phyloP scores from a whole-genome alignment of 2,113 vertebrate genomes.

The Caretta caretta region DNA sequence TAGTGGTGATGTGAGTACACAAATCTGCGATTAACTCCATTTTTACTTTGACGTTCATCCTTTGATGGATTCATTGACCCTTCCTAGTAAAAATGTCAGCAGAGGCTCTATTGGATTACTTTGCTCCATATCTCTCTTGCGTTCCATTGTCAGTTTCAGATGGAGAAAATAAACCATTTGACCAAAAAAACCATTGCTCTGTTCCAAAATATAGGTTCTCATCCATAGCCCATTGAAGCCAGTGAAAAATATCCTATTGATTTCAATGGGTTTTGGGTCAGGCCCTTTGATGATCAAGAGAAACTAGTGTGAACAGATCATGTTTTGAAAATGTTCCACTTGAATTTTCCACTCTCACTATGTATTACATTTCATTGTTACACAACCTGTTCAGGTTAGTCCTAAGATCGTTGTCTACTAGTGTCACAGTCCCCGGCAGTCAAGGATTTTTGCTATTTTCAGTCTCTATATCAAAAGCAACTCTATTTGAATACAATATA shows the following conservation, averaged over 20 bases:
- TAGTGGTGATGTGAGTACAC: constrained; percentile 30
- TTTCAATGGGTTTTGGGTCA: background rate
- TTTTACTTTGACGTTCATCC: constrained; percentile 7
- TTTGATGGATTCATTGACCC: background rate
- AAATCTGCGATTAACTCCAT: constrained; percentile 34
- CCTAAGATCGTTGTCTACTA: background rate
- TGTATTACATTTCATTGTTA: background rate
- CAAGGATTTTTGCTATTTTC: background rate
- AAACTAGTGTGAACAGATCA: background rate
- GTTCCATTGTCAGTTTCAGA: background rate
- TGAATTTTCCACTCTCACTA: background rate
- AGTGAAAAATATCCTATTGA: background rate
- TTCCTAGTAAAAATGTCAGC: constrained; percentile 2
- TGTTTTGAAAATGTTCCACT: background rate
- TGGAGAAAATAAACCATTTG: background rate
- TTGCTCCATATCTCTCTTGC: background rate
- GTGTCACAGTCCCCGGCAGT: background rate
- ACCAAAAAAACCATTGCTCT: background rate
- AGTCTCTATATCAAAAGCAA: background rate
- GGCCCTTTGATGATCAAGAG: background rate
- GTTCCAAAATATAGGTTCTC: background rate
- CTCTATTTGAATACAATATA: background rate
- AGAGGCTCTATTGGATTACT: background rate
- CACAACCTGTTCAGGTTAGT: background rate
- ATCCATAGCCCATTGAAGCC: background rate